phyloP scores from a whole-genome alignment of 2,113 vertebrate species.

The Cynocephalus volans region DNA sequence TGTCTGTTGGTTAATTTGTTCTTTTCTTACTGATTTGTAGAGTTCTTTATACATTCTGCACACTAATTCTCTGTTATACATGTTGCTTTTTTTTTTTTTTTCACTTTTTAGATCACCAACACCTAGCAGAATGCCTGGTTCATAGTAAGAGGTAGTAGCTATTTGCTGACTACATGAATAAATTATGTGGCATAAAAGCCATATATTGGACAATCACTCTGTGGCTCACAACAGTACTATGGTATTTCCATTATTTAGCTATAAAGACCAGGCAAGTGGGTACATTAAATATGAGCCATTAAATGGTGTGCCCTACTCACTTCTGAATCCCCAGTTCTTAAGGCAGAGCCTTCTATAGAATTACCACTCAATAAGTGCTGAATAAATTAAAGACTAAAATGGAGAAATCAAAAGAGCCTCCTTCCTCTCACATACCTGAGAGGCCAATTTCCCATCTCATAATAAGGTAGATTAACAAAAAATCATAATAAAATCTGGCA shows the following conservation, averaged over 20 bases:
- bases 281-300: conserved; percentile 57
- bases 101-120: conserved; percentile 49
- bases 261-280: conserved; percentile 24
- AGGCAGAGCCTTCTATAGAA: neutral
- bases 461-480: conserved; percentile 87
- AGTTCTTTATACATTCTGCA: conserved; percentile 44
- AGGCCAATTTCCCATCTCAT: conserved; percentile 85
- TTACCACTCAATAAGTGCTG: neutral
- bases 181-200: neutral
- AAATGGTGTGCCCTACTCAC: neutral
- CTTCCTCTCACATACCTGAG: conserved; percentile 76
- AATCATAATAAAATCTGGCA: conserved; percentile 88
- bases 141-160: neutral
- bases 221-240: neutral
- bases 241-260: conserved; percentile 22
- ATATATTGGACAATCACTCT: neutral
- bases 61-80: neutral
- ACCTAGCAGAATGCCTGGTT: neutral
- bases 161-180: neutral
- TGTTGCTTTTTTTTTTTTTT: neutral
- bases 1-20: conserved; percentile 27
- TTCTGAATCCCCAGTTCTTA: conserved; percentile 55
- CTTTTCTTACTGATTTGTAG: conserved; percentile 36
- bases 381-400: conserved; percentile 81
- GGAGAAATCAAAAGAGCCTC: conserved; percentile 83